Evolutionary conservation across 2,113 vertebrate species (phyloP), one percentile per base, ranked within the genome.

Genomic region (Spilogale gracilis): DNA sequence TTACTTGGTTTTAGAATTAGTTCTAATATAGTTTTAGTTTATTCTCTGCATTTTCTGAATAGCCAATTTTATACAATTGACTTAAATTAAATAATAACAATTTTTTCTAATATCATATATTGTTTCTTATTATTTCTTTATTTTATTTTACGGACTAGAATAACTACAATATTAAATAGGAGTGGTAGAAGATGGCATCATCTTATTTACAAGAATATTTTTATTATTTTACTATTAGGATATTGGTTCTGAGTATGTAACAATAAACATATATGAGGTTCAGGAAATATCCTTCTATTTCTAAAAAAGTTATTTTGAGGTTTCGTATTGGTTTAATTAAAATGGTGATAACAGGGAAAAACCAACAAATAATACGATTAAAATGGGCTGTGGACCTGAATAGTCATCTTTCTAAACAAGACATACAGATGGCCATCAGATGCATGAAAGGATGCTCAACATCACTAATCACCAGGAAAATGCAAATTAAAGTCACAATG

Each of bases 291-390:
- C 1, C 5, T 92, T 84, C 30, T 17, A 73, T 76, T 94, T 79
- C 63, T 54, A 30, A 23, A 18, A 85, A 86, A 9, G 45, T 38
- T 78, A 0, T 5, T 27, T 54, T 60, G 61, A 17, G 6, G 25
- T 79, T 71, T 82, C 11, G 54, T 82, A 74, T 32, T 94, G 16
- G 5, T 83, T 94, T 79, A 87, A 61, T 25, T 81, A 69, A 97
- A 88, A 79, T 73, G 63, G 12, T 76, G 54, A 60, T n/a, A 32
- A 45, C 23, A 50, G 45, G 74, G 27, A 50, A 76, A 76, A 16
- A 43, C 73, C 45, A 76, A 76, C 45, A 50, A 23, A 76, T 30
- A 76, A 76, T 76, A 13, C 0, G 14, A 76, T 50, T 17, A 76
- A 76, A 76, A 76, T 50, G 45, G 45, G 25, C 74, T 50, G 45